phyloP scores from a whole-genome alignment of 2,888 invertebrate genomes.

The Ennomos quercinarius region DNA sequence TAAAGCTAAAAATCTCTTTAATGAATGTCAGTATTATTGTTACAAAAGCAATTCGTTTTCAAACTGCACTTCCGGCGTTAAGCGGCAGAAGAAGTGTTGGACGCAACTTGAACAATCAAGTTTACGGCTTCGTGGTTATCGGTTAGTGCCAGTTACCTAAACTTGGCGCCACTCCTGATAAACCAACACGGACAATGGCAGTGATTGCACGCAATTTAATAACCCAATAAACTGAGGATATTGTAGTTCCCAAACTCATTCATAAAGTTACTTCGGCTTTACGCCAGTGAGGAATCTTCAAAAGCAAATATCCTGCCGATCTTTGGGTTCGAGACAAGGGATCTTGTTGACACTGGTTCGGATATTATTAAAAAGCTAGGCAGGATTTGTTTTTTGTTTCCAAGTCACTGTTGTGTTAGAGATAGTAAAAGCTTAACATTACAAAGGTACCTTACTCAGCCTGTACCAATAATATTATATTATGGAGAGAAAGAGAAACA shows the following conservation, averaged over 20 bases:
- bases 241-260: constrained; percentile 58
- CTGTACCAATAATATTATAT: too few species aligned
- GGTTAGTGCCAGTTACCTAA: constrained; percentile 40
- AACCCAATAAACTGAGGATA: constrained; percentile 58
- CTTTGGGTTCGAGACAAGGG: constrained; percentile 32
- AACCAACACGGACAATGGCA: constrained; percentile 48
- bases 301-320: constrained; percentile 54
- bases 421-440: too few species aligned
- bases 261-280: constrained; percentile 56
- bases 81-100: constrained; percentile 24
- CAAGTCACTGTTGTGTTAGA: not conserved
- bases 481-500: too few species aligned
- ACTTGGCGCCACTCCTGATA: constrained; percentile 59
- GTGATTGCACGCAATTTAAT: constrained; percentile 60
- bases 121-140: constrained; percentile 41
- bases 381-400: constrained; percentile 26
- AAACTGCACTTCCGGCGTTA: constrained; percentile 1
- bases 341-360: constrained; percentile 20
- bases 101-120: constrained; percentile 31
- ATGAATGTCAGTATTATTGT: not conserved
- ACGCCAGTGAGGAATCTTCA: constrained; percentile 48
- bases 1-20: too few species aligned
- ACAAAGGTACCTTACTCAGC: too few species aligned
- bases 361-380: constrained; percentile 18
- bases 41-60: not conserved